A percentile compares a stretch with the other conserved stretches of the same genome.
Conservation (phyloP, 2,888 invertebrate genomes). For the Eristalis intricaria region DNA sequence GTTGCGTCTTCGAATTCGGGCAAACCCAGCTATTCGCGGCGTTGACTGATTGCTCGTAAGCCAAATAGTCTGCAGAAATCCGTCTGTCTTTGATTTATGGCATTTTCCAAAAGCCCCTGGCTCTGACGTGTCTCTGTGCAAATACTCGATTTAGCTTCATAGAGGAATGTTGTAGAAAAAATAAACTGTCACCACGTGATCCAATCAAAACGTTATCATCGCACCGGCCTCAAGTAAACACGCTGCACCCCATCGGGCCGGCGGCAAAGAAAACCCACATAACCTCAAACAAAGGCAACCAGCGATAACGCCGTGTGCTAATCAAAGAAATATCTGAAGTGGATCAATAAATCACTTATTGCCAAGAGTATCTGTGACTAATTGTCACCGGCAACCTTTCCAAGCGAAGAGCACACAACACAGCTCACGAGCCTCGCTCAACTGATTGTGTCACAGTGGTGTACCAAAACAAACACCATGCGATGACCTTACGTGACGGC, state of each 20-base stretch:
- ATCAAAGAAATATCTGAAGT: background rate
- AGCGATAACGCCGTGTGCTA: background rate
- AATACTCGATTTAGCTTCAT: background rate
- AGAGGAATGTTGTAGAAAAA: background rate
- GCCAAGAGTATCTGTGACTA: slow-evolving; percentile 4
- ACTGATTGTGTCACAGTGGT: background rate
- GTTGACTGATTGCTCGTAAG: background rate
- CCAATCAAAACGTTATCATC: background rate
- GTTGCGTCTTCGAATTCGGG: background rate
- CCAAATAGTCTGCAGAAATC: background rate
- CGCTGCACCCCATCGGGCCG: background rate
- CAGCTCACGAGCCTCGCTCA: background rate
- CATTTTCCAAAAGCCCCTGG: background rate
- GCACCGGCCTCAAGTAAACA: background rate
- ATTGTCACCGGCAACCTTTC: background rate
- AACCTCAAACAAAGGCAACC: background rate
- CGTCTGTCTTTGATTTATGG: background rate
- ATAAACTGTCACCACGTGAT: background rate
- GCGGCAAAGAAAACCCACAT: background rate
- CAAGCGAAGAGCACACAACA: background rate
- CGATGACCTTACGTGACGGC: background rate
- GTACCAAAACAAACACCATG: background rate
- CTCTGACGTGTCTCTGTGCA: background rate
- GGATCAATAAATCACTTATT: slow-evolving; percentile 20
- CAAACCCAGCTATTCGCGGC: background rate